Conservation (phyloP, 2,797 vertebrate species). For the Centroberyx gerrardi region DNA sequence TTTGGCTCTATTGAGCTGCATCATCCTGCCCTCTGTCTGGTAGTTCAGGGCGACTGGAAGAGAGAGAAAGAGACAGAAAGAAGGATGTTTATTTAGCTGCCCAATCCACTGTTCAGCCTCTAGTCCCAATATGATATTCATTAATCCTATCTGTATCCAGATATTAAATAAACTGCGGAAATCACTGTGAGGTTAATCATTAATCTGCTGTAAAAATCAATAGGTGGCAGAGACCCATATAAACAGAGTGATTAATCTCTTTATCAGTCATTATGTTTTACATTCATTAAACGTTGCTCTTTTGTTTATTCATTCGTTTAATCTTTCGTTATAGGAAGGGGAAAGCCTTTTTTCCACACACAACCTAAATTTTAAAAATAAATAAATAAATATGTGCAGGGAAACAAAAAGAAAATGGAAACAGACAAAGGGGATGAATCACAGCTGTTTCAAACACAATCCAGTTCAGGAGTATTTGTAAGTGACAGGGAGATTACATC, state of each 20-base stretch:
- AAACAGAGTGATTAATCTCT: not conserved
- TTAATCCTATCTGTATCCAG: not conserved
- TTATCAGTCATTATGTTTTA: not conserved
- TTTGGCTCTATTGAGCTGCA: slow-evolving; percentile 98
- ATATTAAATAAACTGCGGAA: not conserved
- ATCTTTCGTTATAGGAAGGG: not conserved
- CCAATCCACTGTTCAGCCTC: not conserved
- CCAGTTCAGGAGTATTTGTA: not conserved
- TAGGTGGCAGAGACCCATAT: not conserved
- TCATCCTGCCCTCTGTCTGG: slow-evolving; percentile 97
- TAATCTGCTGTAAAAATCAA: not conserved
- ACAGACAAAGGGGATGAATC: not conserved
- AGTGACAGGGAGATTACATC: no score
- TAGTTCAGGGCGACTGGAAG: slow-evolving; percentile 96
- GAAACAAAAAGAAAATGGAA: not conserved
- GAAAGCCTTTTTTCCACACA: not conserved
- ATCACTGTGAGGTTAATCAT: not conserved
- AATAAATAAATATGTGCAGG: not conserved
- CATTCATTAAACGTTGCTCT: not conserved
- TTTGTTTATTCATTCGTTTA: not conserved
- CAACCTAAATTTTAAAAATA: not conserved
- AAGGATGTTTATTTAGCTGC: not conserved
- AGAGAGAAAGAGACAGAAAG: not conserved
- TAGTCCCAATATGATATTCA: not conserved
- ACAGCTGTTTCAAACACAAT: slow-evolving; percentile 10